phyloP scores from a whole-genome alignment of 1,140 invertebrate genomes.

The Drosophila nikananu region DNA sequence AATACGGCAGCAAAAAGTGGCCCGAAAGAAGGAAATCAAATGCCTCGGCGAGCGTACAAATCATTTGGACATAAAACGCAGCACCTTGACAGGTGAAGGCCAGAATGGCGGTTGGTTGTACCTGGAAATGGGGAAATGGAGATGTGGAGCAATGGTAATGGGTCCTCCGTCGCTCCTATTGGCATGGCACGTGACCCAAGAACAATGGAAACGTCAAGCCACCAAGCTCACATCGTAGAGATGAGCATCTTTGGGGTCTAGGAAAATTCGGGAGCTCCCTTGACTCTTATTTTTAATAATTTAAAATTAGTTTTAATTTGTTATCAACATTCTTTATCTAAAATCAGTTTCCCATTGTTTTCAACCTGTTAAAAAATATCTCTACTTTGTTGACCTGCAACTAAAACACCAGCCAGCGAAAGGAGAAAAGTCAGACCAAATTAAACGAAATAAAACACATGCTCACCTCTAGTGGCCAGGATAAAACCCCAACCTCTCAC shows the following conservation, averaged over 20 bases:
- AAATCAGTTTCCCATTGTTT: not conserved
- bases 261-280: no score
- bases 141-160: conserved; percentile 26
- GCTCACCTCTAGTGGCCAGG: conserved; percentile 40
- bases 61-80: conserved; percentile 82
- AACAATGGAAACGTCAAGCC: conserved; percentile 26
- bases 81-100: conserved; percentile 69
- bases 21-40: conserved; percentile 66
- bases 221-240: conserved; percentile 17
- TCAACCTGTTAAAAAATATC: not conserved
- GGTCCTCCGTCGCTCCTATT: conserved; percentile 25
- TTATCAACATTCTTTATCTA: not conserved
- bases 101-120: not conserved
- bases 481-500: conserved; percentile 7
- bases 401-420: not conserved
- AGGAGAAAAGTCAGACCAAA: conserved; percentile 26
- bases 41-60: conserved; percentile 71
- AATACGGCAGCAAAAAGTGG: conserved; percentile 42
- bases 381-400: conserved; percentile 6
- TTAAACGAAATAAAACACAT: conserved; percentile 37
- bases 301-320: not conserved
- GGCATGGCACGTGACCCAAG: conserved; percentile 66
- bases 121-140: conserved; percentile 1
- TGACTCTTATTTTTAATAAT: not conserved
- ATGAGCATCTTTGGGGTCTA: conserved; percentile 2